phyloP scores from a whole-genome alignment of 2,113 vertebrate genomes.

The Saimiri boliviensis region DNA sequence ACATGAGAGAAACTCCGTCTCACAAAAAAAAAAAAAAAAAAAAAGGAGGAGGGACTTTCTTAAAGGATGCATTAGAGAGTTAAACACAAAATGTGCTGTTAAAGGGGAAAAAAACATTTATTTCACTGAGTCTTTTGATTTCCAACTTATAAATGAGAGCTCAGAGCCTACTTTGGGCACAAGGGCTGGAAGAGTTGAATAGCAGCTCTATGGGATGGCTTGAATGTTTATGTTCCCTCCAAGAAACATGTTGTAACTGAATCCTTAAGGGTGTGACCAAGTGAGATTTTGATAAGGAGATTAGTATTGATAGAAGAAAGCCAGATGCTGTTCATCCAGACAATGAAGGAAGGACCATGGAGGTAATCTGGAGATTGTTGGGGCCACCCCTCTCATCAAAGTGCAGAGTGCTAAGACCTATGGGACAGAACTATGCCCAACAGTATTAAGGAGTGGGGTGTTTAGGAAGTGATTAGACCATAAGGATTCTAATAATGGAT shows the following conservation, averaged over 20 bases:
- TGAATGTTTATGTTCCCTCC: background rate
- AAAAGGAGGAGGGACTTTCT: background rate
- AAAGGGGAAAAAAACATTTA: background rate
- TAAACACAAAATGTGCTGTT: background rate
- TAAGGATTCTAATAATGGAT: background rate
- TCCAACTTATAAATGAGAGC: background rate
- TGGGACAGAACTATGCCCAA: background rate
- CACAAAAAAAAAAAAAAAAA: no score
- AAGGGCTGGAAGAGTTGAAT: no score
- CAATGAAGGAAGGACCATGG: no score
- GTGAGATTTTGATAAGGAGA: no score
- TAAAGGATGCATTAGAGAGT: background rate
- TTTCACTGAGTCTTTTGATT: background rate
- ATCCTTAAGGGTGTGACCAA: background rate
- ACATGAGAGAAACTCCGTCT: no score
- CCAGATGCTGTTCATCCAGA: no score
- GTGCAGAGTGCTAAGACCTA: no score
- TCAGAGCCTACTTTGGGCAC: background rate
- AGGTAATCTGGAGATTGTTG: no score
- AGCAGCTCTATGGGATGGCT: no score
- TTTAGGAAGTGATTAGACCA: background rate
- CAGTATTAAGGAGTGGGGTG: no score
- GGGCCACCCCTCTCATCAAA: no score
- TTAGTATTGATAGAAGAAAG: no score
- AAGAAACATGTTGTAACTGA: background rate